phyloP scores from a whole-genome alignment of 1,140 invertebrate species.

The Drosophila prosaltans region DNA sequence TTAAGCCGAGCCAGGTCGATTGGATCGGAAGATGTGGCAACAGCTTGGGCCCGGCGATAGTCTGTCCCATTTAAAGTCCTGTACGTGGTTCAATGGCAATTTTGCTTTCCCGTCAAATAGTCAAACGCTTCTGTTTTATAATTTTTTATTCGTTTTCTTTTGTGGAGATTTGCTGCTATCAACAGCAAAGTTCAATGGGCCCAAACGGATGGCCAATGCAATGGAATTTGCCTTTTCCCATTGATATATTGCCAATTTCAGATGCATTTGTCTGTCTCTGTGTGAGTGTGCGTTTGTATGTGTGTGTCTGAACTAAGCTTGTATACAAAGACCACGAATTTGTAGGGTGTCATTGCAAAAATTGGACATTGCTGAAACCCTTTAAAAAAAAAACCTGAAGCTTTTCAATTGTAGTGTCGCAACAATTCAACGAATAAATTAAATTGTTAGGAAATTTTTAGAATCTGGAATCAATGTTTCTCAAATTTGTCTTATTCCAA shows the following conservation, averaged over 20 bases:
- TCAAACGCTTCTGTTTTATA: conserved; percentile 24
- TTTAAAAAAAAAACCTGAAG: not conserved
- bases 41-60: not conserved
- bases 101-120: conserved; percentile 23
- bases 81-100: conserved; percentile 25
- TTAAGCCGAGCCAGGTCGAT: conserved; percentile 24
- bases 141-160: not conserved
- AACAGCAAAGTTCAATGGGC: conserved; percentile 73
- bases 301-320: conserved; percentile 5
- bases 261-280: conserved; percentile 27
- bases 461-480: too few species aligned
- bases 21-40: not conserved
- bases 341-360: not conserved
- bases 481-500: too few species aligned
- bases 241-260: conserved; percentile 78
- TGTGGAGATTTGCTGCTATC: conserved; percentile 55
- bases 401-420: too few species aligned
- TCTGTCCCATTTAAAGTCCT: conserved; percentile 39
- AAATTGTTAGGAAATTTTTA: too few species aligned
- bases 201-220: conserved; percentile 66
- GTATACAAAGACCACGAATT: not conserved
- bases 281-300: conserved; percentile 8
- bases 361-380: not conserved
- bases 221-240: conserved; percentile 71
- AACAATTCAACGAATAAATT: too few species aligned